A percentile compares a stretch with the other conserved stretches of the same genome.
Conservation (phyloP, 2,797 vertebrate genomes). For the Enteromius fasciolatus region DNA sequence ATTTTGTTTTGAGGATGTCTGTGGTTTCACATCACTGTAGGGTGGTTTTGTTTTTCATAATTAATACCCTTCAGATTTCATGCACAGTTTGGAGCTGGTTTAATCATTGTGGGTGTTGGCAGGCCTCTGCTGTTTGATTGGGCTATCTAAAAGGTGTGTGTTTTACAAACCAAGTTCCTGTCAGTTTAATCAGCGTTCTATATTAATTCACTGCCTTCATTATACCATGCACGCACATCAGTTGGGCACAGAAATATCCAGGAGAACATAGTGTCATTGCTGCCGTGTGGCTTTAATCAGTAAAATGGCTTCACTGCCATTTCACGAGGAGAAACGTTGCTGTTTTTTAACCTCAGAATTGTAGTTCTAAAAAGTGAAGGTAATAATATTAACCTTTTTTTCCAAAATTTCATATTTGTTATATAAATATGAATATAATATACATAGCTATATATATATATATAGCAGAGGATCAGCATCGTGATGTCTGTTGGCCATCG, state of each 20-base stretch:
- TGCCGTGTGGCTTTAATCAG: background rate
- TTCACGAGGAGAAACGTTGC: no score
- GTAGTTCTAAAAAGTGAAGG: no score
- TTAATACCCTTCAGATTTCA: constrained; percentile 41
- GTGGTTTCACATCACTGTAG: constrained; percentile 13
- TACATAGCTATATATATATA: no score
- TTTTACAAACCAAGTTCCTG: background rate
- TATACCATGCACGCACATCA: background rate
- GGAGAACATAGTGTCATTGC: background rate
- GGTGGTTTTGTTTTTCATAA: constrained; percentile 43
- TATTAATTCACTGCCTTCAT: background rate
- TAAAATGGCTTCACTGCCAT: background rate
- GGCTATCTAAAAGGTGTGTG: background rate
- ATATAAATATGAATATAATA: no score
- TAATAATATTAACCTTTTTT: no score
- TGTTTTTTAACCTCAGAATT: no score
- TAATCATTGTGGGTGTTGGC: background rate
- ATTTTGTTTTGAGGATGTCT: constrained; percentile 22
- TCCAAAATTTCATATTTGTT: no score
- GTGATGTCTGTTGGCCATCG: no score
- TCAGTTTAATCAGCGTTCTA: background rate
- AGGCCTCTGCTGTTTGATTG: background rate
- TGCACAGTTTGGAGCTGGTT: background rate
- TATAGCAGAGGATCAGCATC: no score
- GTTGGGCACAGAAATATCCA: background rate